phyloP scores from a whole-genome alignment of 2,113 vertebrate species.

The Halcyon senegalensis region DNA sequence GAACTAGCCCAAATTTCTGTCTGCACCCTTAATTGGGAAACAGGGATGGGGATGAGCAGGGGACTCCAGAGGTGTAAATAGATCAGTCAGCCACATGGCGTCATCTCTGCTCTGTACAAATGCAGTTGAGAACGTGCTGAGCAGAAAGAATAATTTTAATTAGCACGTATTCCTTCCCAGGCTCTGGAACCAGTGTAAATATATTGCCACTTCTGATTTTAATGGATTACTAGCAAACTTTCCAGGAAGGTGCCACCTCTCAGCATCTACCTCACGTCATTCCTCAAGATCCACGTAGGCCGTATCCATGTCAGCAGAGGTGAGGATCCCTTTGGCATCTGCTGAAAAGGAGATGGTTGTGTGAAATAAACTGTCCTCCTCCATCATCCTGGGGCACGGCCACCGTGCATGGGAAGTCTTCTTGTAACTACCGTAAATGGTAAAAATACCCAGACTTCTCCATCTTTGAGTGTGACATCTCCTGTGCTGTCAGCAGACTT shows the following conservation, averaged over 20 bases:
- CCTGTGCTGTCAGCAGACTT: background rate
- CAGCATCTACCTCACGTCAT: background rate
- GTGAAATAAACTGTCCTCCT: background rate
- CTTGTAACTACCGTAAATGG: background rate
- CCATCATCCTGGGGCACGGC: background rate
- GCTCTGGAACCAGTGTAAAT: background rate
- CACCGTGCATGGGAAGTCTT: background rate
- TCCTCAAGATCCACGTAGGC: background rate
- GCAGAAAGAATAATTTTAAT: background rate
- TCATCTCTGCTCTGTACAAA: slow-evolving; percentile 52
- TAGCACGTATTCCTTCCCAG: background rate
- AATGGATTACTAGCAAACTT: background rate
- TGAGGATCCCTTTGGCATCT: background rate
- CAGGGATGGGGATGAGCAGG: background rate
- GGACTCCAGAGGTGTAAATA: slow-evolving; percentile 50
- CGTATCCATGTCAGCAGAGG: background rate
- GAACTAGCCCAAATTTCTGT: background rate
- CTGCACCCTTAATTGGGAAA: slow-evolving; percentile 21
- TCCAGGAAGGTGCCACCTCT: background rate
- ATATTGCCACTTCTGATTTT: background rate
- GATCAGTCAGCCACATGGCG: slow-evolving; percentile 47
- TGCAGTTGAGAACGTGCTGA: background rate
- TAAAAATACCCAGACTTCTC: background rate
- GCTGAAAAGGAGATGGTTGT: background rate
- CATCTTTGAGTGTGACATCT: background rate